Evolutionary conservation across 2,797 vertebrate genomes (phyloP), one percentile per base, ranked within the genome.

Genomic region (Channallabes apus): DNA sequence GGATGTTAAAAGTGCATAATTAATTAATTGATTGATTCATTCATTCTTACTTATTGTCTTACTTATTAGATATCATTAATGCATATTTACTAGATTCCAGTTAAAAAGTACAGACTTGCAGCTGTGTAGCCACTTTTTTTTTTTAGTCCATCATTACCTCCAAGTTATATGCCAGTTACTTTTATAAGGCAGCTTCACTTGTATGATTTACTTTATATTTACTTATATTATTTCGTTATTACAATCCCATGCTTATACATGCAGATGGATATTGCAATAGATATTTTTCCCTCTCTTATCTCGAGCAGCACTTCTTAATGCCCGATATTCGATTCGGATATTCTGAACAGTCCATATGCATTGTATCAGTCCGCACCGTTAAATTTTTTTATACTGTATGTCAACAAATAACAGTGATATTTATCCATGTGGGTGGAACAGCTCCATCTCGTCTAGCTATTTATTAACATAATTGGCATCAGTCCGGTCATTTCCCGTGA

Each of bases 401-500:
- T 69, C 62, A 68, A 58, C 67, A 69, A 62, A 6, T 64, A 68
- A 58, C 41, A 46, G 20, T 67, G 51, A 72, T 59, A 38, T 65
- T 80, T 84, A 73, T 78, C 58, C 58, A 38, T 8, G 41, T 78
- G 69, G 84, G 62, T 41, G 38, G 54, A 80, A 73, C 20, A 75
- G 64, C 29, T 54, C 62, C 24, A 79, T n/a, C 29, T 75, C 38
- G 6, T 77, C 79, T 77, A 51, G 46, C 56, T 85, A 24, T 79
- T 82, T 79, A 73, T 72, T 83, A 82, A 83, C 80, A 61, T 73
- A 87, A 85, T 80, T 85, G 72, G 64, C 84, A 59, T 67, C 29
- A 75, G 90, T 91, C 90, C 92, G 88, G 27, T 46, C 71, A 32
- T 61, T 84, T 59, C 41, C 68, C 61, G 27, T 56, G 59, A 35